Conservation (phyloP, 2,113 vertebrate species). For the Sarotherodon lohbergeri region DNA sequence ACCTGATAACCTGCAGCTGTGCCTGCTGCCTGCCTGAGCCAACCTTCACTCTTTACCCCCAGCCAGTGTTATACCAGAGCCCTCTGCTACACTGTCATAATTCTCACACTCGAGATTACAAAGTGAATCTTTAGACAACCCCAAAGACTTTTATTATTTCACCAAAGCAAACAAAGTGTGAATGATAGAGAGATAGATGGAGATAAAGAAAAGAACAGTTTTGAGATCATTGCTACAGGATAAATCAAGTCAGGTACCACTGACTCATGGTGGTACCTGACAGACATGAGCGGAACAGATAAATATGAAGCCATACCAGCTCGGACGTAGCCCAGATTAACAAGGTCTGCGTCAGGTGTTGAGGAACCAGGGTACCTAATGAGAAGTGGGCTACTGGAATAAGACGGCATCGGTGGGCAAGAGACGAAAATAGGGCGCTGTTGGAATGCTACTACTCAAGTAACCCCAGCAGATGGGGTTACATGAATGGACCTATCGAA, state of each 20-base stretch:
- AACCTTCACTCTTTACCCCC: not conserved
- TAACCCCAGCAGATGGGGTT: no score
- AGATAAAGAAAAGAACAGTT: not conserved
- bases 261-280: not conserved
- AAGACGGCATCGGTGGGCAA: no score
- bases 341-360: not conserved
- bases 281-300: not conserved
- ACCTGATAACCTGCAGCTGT: constrained; percentile 51
- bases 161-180: not conserved
- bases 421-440: no score
- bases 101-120: not conserved
- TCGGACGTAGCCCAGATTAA: not conserved
- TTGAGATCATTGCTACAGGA: not conserved
- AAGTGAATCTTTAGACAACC: constrained; percentile 5
- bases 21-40: constrained; percentile 24
- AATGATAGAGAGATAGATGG: not conserved
- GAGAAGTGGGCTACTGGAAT: no score
- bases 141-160: not conserved
- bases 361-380: no score
- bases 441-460: no score
- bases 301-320: not conserved
- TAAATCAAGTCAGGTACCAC: not conserved
- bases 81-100: not conserved
- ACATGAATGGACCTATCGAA: no score
- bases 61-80: not conserved